phyloP scores from a whole-genome alignment of 2,888 invertebrate genomes.

The Tanytarsus gracilentus region DNA sequence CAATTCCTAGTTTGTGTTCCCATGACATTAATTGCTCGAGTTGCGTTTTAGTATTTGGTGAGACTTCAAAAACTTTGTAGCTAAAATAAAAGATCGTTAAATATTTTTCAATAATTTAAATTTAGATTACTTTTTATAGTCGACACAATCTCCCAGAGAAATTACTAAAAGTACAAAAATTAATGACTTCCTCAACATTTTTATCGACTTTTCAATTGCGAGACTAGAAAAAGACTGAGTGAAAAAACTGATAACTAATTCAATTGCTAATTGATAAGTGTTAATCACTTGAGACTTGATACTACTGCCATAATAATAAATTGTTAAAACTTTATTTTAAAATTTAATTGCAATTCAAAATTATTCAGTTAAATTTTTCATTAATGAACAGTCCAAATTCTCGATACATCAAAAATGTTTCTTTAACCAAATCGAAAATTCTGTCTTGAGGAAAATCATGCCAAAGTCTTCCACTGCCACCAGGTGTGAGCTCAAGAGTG shows the following conservation, averaged over 20 bases:
- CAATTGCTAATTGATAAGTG: no score
- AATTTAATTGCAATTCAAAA: not conserved
- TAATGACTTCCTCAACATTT: no score
- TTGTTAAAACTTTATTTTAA: not conserved
- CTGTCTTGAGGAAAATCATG: constrained; percentile 46
- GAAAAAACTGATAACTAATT: no score
- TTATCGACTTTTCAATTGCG: no score
- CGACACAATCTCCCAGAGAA: no score
- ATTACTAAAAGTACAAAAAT: no score
- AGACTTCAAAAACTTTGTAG: constrained; percentile 25
- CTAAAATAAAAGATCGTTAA: no score
- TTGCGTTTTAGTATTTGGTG: constrained; percentile 7
- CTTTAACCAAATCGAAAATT: constrained; percentile 13
- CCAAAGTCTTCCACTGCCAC: constrained; percentile 44
- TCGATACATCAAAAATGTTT: constrained; percentile 21
- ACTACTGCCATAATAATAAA: no score
- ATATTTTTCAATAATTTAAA: no score
- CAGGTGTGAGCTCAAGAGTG: constrained; percentile 52
- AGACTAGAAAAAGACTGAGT: no score
- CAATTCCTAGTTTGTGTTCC: constrained; percentile 15
- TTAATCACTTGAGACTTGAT: no score
- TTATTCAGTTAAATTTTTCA: no score
- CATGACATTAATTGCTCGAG: not conserved
- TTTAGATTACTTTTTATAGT: constrained; percentile 1
- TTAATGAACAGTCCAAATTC: constrained; percentile 7